Evolutionary conservation across 30 jellyfish, hydroid and myxozoan genomes (phyloP).

Genomic region (Cassiopea xamachana): DNA sequence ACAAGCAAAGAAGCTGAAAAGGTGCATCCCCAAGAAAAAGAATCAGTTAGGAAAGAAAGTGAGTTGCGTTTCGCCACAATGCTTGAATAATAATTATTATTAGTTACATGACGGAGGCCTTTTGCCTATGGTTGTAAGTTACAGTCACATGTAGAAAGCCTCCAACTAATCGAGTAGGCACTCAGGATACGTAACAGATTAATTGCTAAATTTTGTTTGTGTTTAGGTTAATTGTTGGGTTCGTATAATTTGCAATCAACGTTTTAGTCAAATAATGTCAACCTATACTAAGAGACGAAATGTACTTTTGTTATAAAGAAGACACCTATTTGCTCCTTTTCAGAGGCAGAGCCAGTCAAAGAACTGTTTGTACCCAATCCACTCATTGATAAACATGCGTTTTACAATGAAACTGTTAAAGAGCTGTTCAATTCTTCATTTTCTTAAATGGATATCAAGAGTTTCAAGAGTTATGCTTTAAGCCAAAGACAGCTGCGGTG

Average conservation of each 20-base stretch:
- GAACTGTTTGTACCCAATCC: constrained; percentile 8
- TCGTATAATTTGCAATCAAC: not conserved
- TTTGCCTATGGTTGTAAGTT: not conserved
- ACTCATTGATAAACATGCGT: constrained; percentile 1
- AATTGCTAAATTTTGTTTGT: not conserved
- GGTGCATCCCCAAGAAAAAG: not conserved
- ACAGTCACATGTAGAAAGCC: not conserved
- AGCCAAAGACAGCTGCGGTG: constrained; percentile 6
- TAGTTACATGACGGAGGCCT: not conserved
- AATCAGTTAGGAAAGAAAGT: not conserved
- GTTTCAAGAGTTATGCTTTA: constrained; percentile 22
- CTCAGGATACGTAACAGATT: not conserved
- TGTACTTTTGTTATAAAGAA: not conserved
- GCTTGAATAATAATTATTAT: not conserved
- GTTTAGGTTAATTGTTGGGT: not conserved
- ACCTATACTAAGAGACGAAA: not conserved
- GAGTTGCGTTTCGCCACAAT: not conserved
- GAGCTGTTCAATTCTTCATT: constrained; percentile 18
- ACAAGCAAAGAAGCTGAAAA: not conserved
- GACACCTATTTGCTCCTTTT: not conserved
- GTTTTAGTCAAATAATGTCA: not conserved
- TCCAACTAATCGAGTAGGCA: not conserved
- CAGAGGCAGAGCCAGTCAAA: not conserved
- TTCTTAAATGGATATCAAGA: constrained; percentile 13
- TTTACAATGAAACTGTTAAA: not conserved